Conservation (phyloP, 2,797 vertebrate species). For the Pipistrellus nathusii region DNA sequence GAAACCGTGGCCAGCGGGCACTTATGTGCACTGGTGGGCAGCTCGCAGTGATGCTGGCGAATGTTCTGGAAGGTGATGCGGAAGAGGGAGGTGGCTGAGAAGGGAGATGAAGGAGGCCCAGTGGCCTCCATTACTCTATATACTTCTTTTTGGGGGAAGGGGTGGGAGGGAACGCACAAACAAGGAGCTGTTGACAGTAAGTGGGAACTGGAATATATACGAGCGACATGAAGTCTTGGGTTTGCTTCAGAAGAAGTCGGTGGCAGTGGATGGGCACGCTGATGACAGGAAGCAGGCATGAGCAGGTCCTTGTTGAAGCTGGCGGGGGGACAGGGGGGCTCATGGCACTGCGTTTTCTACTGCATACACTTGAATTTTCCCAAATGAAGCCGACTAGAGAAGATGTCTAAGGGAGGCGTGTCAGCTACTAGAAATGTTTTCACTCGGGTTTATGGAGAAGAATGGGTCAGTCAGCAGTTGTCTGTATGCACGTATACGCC, state of each 20-base stretch:
- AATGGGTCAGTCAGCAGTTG: not conserved
- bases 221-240: not conserved
- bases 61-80: not conserved
- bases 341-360: not conserved
- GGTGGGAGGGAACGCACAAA: not conserved
- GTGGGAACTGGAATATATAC: not conserved
- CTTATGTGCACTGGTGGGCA: too few species aligned
- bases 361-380: not conserved
- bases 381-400: not conserved
- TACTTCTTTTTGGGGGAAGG: not conserved
- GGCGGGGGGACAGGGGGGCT: not conserved
- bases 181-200: not conserved
- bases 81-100: conserved; percentile 63
- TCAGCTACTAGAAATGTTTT: not conserved
- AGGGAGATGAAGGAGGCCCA: conserved; percentile 20
- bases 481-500: not conserved
- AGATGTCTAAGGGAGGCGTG: not conserved
- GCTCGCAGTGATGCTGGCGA: not conserved
- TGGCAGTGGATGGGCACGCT: not conserved
- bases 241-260: not conserved
- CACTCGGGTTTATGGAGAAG: not conserved
- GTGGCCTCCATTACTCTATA: not conserved
- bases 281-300: not conserved
- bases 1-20: not conserved
- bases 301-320: not conserved